A percentile compares a stretch with the other conserved stretches of the same genome.
Evolutionary conservation across 2,113 vertebrate genomes (phyloP).

Genomic region (Hypanus sabinus): DNA sequence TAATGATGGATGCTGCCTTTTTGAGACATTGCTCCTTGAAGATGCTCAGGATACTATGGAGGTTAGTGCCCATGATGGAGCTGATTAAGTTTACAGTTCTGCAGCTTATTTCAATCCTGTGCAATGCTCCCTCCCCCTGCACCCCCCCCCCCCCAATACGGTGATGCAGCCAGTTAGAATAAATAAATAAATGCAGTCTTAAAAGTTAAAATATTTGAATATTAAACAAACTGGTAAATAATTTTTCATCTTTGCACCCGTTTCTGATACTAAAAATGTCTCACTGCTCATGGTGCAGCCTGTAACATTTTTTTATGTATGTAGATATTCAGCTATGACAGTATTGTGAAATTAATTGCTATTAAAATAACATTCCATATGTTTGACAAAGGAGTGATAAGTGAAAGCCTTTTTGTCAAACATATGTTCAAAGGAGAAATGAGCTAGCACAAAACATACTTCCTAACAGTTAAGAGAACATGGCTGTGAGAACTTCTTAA

Average conservation of each 20-base stretch:
- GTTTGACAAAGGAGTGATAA: not conserved
- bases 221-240: not conserved
- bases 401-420: slow-evolving; percentile 31
- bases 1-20: too few relatives aligned
- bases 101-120: too few relatives aligned
- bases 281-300: not conserved
- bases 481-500: slow-evolving; percentile 32
- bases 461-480: slow-evolving; percentile 7
- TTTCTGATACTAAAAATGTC: not conserved
- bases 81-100: too few relatives aligned
- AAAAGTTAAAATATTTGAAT: not conserved
- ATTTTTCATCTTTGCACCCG: not conserved
- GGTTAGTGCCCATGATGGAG: too few relatives aligned
- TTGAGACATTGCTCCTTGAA: too few relatives aligned
- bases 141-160: too few relatives aligned
- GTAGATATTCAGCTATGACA: not conserved
- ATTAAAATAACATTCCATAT: not conserved
- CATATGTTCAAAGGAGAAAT: not conserved
- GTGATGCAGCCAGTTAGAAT: too few relatives aligned
- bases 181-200: too few relatives aligned
- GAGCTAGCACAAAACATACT: not conserved
- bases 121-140: too few relatives aligned
- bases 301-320: not conserved
- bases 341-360: not conserved
- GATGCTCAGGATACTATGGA: too few relatives aligned